Evolutionary conservation across 2,113 vertebrate genomes (phyloP).

Genomic region (cattle (Bos taurus)): ARS-UCD2.0 NC_037334.1:38206001-38206500

Average conservation of each 20-base stretch:
- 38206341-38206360: too few species aligned
- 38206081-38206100: not conserved
- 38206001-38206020: not conserved
- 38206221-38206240: not conserved
- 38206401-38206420: not conserved
- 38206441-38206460: not conserved
- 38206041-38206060: not conserved
- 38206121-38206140: not conserved
- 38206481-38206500: not conserved
- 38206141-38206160: not conserved
- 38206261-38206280: not conserved
- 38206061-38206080: not conserved
- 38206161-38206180: not conserved
- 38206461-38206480: not conserved
- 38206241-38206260: not conserved
- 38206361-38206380: rapidly evolving
- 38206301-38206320: not conserved
- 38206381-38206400: not conserved
- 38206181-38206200: not conserved
- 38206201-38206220: not conserved
- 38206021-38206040: not conserved
- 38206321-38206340: not conserved
- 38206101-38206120: not conserved
- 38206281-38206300: not conserved
- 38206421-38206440: not conserved